These are phyloP conservation scores for Teleogryllus oceanicus DNA, from an alignment of 2,888 invertebrate species.

Conservation along the genomic window DNA sequence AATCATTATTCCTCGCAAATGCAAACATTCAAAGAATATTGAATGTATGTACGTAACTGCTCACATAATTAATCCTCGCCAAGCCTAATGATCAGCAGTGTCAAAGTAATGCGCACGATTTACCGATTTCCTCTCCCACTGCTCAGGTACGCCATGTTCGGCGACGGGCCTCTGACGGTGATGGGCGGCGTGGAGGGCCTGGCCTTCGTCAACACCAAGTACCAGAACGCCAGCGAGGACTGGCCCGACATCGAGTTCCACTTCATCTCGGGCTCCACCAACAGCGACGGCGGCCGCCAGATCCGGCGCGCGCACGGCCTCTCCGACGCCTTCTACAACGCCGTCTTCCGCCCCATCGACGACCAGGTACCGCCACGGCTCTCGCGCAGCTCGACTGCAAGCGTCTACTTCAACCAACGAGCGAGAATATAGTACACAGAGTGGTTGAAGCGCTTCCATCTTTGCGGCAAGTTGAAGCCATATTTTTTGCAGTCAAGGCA, in stretches of 20 bases:
- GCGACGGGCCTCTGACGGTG: conserved; percentile 79
- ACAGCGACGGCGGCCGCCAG: conserved; percentile 80
- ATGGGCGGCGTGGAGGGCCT: conserved; percentile 85
- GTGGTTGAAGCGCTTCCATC: too few species aligned
- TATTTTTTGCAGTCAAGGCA: too few species aligned
- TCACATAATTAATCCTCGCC: too few species aligned
- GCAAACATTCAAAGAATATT: too few species aligned
- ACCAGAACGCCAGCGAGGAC: conserved; percentile 72
- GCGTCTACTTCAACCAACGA: too few species aligned
- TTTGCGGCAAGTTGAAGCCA: too few species aligned
- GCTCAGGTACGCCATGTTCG: conserved; percentile 68
- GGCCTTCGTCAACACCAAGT: conserved; percentile 87
- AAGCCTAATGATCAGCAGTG: too few species aligned
- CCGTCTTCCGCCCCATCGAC: conserved; percentile 70
- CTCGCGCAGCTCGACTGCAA: too few species aligned
- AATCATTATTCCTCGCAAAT: too few species aligned
- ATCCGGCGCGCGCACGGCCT: conserved; percentile 72
- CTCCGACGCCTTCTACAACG: conserved; percentile 67
- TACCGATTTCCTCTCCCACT: not conserved
- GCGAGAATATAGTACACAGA: too few species aligned
- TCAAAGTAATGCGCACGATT: too few species aligned
- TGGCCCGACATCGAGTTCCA: conserved; percentile 89
- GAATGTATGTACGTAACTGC: too few species aligned
- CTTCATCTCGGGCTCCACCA: conserved; percentile 81
- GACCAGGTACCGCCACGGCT: conserved; percentile 48